Conservation (phyloP, 2,797 vertebrate species). For the Galaxias olidus region DNA sequence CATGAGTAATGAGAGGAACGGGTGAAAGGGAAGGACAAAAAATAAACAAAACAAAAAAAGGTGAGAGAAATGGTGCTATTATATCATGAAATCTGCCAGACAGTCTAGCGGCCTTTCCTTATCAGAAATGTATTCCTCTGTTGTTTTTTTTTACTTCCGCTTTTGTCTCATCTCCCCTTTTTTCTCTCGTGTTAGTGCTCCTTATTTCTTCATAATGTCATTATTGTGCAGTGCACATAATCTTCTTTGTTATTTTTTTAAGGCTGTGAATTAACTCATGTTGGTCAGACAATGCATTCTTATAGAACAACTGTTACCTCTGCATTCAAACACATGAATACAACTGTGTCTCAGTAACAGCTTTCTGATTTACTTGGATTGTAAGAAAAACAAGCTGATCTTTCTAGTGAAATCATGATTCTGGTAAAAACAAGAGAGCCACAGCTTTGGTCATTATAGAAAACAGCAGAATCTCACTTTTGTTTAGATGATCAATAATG, state of each 20-base stretch:
- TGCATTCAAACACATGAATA: no score
- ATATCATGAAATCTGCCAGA: conserved; percentile 47
- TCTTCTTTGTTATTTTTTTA: neutral
- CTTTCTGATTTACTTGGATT: no score
- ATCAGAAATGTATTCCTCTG: conserved; percentile 29
- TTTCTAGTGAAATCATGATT: conserved; percentile 3
- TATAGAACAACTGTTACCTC: no score
- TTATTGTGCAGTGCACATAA: neutral
- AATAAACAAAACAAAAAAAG: conserved; percentile 57
- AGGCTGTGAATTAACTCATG: conserved; percentile 5
- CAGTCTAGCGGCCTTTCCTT: conserved; percentile 39
- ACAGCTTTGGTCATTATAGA: conserved; percentile 12
- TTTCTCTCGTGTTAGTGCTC: neutral
- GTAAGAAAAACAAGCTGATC: neutral
- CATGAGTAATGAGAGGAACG: conserved; percentile 60
- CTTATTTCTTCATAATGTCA: neutral
- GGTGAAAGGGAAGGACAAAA: conserved; percentile 31
- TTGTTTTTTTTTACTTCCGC: conserved; percentile 17
- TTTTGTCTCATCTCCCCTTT: neutral
- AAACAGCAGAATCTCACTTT: conserved; percentile 9
- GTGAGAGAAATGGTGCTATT: conserved; percentile 50
- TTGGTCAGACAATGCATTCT: no score
- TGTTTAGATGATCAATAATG: conserved; percentile 3
- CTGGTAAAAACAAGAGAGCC: conserved; percentile 9
- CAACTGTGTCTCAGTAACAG: no score